A percentile compares a stretch with the other conserved stretches of the same genome.
Conservation (phyloP, 2,888 invertebrate species). For the Andrena chrysosceles region DNA sequence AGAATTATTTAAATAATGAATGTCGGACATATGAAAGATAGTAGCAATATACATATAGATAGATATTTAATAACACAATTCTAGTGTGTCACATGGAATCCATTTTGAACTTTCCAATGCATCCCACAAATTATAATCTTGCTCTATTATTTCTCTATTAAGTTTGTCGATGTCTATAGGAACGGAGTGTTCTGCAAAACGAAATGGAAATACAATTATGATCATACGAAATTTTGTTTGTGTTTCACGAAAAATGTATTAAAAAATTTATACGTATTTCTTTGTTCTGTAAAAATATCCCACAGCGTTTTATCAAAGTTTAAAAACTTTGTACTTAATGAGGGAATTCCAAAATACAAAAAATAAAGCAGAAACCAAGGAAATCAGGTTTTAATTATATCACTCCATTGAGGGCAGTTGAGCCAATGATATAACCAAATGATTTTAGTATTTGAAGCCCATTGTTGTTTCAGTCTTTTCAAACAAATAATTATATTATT, state of each 20-base stretch:
- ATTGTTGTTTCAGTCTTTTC: too few species aligned
- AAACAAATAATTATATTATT: too few species aligned
- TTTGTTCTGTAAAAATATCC: too few species aligned
- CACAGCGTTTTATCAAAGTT: too few species aligned
- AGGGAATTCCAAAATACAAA: too few species aligned
- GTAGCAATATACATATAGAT: slow-evolving; percentile 10
- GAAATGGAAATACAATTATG: slow-evolving; percentile 73
- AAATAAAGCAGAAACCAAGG: too few species aligned
- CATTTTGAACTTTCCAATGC: slow-evolving; percentile 93
- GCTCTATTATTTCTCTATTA: slow-evolving; percentile 91
- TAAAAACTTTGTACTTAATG: too few species aligned
- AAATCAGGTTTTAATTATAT: too few species aligned
- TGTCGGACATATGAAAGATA: not conserved
- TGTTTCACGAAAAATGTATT: not conserved
- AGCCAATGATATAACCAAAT: too few species aligned
- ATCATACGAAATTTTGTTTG: not conserved
- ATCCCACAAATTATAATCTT: slow-evolving; percentile 92
- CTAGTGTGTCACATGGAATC: slow-evolving; percentile 92
- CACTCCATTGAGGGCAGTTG: too few species aligned
- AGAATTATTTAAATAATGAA: slow-evolving; percentile 22
- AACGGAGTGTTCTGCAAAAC: slow-evolving; percentile 90
- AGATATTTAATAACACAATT: slow-evolving; percentile 86
- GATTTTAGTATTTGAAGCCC: too few species aligned
- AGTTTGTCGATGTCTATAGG: slow-evolving; percentile 91
- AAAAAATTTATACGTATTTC: not conserved